Percentiles rank a stretch among this genome's conserved stretches.
These are phyloP conservation scores for Pseudomyrmex dendroicus DNA, from an alignment of 1,140 invertebrate species.

Conservation along the genomic window DNA sequence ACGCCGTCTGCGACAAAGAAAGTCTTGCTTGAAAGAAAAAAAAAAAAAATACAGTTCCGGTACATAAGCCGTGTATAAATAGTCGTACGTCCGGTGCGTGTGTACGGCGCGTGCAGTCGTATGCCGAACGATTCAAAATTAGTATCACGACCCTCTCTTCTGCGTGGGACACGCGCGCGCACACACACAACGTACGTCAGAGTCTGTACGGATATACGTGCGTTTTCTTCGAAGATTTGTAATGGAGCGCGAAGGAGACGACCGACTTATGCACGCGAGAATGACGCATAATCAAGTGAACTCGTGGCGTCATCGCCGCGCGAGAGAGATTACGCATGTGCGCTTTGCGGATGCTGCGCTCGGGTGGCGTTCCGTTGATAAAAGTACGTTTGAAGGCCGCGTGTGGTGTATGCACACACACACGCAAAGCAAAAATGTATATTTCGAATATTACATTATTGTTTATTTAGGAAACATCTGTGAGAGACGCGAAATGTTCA, in stretches of 20 bases:
- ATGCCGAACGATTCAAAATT: conserved; percentile 61
- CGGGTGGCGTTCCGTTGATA: not conserved
- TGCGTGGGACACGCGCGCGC: not conserved
- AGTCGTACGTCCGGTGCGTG: conserved; percentile 61
- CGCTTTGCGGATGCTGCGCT: conserved; percentile 20
- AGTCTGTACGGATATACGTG: not conserved
- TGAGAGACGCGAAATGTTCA: not conserved
- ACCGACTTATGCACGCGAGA: conserved; percentile 11
- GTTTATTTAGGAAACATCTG: not conserved
- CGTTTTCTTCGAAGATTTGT: conserved; percentile 45
- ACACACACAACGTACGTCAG: not conserved
- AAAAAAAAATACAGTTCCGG: conserved; percentile 73
- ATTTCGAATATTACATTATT: conserved; percentile 10
- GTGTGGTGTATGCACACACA: not conserved
- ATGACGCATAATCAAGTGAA: conserved; percentile 47
- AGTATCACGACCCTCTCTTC: conserved; percentile 57
- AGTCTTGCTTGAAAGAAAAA: conserved; percentile 34
- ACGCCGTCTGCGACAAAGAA: conserved; percentile 53
- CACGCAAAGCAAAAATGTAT: not conserved
- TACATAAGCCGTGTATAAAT: conserved; percentile 69
- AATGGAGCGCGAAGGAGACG: conserved; percentile 32
- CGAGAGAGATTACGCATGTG: conserved; percentile 22
- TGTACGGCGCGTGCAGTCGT: conserved; percentile 36
- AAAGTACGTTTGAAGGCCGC: not conserved
- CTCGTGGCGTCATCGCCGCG: conserved; percentile 44